phyloP scores from a whole-genome alignment of 1,140 invertebrate species.

The Calephelis nemesis region DNA sequence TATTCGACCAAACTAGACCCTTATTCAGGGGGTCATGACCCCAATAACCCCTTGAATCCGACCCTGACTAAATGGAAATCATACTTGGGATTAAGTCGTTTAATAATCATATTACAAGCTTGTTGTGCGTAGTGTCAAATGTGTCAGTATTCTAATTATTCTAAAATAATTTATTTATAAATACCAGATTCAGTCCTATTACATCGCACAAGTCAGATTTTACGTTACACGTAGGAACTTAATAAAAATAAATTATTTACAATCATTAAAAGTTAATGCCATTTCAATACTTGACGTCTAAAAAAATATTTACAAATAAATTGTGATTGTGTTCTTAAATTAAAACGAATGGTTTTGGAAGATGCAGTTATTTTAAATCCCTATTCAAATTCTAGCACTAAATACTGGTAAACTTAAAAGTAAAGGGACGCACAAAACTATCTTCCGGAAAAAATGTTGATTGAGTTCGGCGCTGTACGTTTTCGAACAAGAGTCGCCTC shows the following conservation, averaged over 20 bases:
- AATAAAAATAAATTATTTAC: slow-evolving; percentile 46
- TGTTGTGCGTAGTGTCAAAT: slow-evolving; percentile 15
- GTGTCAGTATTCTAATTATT: slow-evolving; percentile 22
- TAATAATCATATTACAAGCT: slow-evolving; percentile 12
- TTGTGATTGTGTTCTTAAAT: slow-evolving; percentile 25
- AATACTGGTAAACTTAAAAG: slow-evolving; percentile 16
- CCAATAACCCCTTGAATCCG: too few species aligned
- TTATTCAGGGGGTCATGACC: too few species aligned
- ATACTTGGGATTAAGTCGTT: slow-evolving; percentile 2
- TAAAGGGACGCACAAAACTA: slow-evolving; percentile 54
- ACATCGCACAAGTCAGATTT: slow-evolving; percentile 32
- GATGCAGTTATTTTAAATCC: slow-evolving; percentile 14
- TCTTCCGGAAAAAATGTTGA: slow-evolving; percentile 86
- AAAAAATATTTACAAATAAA: slow-evolving; percentile 40
- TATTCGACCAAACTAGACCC: too few species aligned
- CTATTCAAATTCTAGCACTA: slow-evolving; percentile 8
- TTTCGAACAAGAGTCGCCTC: slow-evolving; percentile 86
- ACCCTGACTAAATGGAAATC: background rate
- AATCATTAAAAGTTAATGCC: slow-evolving; percentile 25
- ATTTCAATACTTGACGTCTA: slow-evolving; percentile 21
- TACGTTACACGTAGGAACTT: slow-evolving; percentile 40
- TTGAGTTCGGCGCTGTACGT: slow-evolving; percentile 84
- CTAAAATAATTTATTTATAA: slow-evolving; percentile 42
- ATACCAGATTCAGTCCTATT: slow-evolving; percentile 56
- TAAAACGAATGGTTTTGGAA: slow-evolving; percentile 16